Conservation (phyloP, 2,888 invertebrate species). For the Lasioglossum leucozonium region DNA sequence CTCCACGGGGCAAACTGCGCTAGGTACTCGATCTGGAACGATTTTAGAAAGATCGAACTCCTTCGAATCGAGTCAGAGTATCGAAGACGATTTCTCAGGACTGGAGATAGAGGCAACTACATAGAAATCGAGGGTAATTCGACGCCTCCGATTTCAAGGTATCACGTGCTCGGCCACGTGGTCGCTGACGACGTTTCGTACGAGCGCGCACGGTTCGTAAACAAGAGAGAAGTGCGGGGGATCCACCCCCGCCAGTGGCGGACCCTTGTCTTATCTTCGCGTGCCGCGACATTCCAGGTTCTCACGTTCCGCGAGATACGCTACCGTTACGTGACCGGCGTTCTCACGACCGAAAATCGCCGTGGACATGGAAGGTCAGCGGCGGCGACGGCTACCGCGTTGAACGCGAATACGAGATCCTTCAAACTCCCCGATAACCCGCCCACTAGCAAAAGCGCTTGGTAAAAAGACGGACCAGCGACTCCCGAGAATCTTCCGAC, state of each 20-base stretch:
- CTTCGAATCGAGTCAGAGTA: not conserved
- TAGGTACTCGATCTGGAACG: not conserved
- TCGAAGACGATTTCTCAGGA: not conserved
- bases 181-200: slow-evolving; percentile 26
- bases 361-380: not conserved
- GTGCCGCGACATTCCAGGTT: slow-evolving; percentile 61
- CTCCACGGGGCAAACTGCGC: not conserved
- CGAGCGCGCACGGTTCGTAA: slow-evolving; percentile 51
- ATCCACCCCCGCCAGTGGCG: slow-evolving; percentile 51
- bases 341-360: slow-evolving; percentile 56
- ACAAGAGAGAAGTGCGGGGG: slow-evolving; percentile 45
- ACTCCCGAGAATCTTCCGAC: not conserved
- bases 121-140: not conserved
- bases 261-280: slow-evolving; percentile 66
- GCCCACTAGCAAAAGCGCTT: not conserved
- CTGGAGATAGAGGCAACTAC: not conserved
- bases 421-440: not conserved
- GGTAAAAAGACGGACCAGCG: not conserved
- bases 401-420: not conserved
- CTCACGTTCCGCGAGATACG: slow-evolving; percentile 62
- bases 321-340: slow-evolving; percentile 38
- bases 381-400: not conserved
- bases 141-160: not conserved
- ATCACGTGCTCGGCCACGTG: slow-evolving; percentile 43
- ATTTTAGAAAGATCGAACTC: not conserved